Evolutionary conservation across 2,888 invertebrate genomes (phyloP).

Genomic region (Conops quadrifasciatus): DNA sequence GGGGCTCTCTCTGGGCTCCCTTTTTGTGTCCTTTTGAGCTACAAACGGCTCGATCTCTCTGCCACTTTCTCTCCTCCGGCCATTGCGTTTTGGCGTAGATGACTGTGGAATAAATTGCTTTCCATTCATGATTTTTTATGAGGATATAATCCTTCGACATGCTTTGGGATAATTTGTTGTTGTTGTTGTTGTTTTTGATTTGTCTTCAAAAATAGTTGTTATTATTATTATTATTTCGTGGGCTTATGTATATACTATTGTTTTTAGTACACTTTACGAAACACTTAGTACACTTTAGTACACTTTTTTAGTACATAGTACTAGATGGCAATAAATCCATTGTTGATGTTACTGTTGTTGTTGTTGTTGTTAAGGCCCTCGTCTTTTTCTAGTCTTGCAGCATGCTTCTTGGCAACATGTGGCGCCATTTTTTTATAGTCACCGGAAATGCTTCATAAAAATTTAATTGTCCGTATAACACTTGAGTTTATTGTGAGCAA

Average conservation of each 20-base stretch:
- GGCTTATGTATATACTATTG: too few species aligned
- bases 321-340: too few species aligned
- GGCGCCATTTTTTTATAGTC: slow-evolving; percentile 46
- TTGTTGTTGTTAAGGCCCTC: background rate
- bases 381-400: slow-evolving; percentile 6
- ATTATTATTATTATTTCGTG: background rate
- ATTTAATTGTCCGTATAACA: slow-evolving; percentile 60
- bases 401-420: slow-evolving; percentile 32
- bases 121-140: slow-evolving; percentile 9
- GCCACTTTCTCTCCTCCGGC: background rate
- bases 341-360: background rate
- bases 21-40: background rate
- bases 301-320: too few species aligned
- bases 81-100: background rate
- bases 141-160: background rate
- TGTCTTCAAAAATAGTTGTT: too few species aligned
- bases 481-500: slow-evolving; percentile 47
- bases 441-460: slow-evolving; percentile 59
- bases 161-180: background rate
- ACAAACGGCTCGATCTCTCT: background rate
- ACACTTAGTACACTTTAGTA: too few species aligned
- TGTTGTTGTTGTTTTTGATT: background rate
- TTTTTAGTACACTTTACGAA: too few species aligned
- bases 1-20: too few species aligned
- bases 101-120: too few species aligned